These are phyloP conservation scores for Prenolepis imparis DNA, from an alignment of 2,888 invertebrate genomes.

Conservation along the genomic window DNA sequence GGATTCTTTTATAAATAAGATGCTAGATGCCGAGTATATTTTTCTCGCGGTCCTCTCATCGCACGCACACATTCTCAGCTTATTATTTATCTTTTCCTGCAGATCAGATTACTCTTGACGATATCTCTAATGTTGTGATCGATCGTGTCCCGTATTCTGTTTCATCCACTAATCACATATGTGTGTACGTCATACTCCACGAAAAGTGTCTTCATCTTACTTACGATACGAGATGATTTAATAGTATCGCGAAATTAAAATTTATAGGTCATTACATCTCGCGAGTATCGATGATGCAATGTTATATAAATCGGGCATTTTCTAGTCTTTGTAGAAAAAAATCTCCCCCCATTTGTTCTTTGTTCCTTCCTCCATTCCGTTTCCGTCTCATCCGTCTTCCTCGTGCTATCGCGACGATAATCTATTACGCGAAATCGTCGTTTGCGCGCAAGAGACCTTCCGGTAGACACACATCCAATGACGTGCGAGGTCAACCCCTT, in stretches of 20 bases:
- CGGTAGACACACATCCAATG: neutral
- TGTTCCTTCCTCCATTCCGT: neutral
- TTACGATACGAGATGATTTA: slow-evolving; percentile 32
- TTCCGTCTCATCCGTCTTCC: neutral
- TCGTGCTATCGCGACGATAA: slow-evolving; percentile 1
- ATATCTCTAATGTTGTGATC: slow-evolving; percentile 70
- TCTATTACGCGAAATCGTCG: slow-evolving; percentile 15
- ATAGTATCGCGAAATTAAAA: slow-evolving; percentile 63
- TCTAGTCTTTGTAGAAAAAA: neutral
- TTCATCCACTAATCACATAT: slow-evolving; percentile 66
- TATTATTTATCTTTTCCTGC: slow-evolving; percentile 72
- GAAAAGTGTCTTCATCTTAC: slow-evolving; percentile 59
- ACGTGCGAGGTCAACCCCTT: slow-evolving; percentile 21
- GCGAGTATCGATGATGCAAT: neutral
- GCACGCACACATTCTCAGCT: slow-evolving; percentile 52
- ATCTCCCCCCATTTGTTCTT: neutral
- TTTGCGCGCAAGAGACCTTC: neutral
- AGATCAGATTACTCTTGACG: slow-evolving; percentile 74
- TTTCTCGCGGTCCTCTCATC: slow-evolving; percentile 64
- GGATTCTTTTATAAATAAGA: slow-evolving; percentile 11
- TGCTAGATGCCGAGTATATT: slow-evolving; percentile 63
- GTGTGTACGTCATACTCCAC: slow-evolving; percentile 59
- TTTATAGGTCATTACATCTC: slow-evolving; percentile 24
- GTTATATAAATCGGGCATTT: neutral
- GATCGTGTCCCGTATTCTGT: slow-evolving; percentile 67